Conservation (phyloP, 2,888 invertebrate species). For the Lymantria dispar region DNA sequence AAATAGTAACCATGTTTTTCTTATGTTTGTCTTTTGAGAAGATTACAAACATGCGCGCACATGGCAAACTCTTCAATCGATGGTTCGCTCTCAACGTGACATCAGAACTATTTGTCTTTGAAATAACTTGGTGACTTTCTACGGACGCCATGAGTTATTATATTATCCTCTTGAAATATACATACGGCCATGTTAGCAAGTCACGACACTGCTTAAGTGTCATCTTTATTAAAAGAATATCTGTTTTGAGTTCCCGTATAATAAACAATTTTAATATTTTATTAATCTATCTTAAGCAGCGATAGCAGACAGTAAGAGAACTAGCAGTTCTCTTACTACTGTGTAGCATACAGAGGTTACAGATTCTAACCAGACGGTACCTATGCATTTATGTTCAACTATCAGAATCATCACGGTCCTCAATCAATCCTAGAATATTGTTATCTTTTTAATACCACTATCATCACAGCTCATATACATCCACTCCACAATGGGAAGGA, state of each 20-base stretch:
- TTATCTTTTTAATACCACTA: too few relatives aligned
- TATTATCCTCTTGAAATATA: conserved; percentile 54
- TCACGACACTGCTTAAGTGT: conserved; percentile 48
- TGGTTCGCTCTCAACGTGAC: conserved; percentile 57
- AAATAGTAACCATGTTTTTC: conserved; percentile 71
- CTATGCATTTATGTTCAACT: too few relatives aligned
- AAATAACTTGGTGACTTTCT: conserved; percentile 72
- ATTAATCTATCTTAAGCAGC: too few relatives aligned
- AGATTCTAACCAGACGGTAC: too few relatives aligned
- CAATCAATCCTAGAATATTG: too few relatives aligned
- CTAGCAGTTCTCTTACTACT: too few relatives aligned
- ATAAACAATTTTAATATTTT: too few relatives aligned
- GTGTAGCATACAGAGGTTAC: too few relatives aligned
- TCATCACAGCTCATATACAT: too few relatives aligned
- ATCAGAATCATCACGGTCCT: too few relatives aligned
- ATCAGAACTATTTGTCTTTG: conserved; percentile 75
- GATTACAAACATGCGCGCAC: conserved; percentile 71
- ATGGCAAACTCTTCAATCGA: conserved; percentile 63
- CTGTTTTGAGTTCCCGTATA: conserved; percentile 9
- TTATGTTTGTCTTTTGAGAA: conserved; percentile 74
- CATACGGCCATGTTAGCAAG: conserved; percentile 46
- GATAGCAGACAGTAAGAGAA: too few relatives aligned
- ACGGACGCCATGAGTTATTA: conserved; percentile 59
- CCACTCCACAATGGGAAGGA: too few relatives aligned
- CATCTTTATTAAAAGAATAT: conserved; percentile 29